Percentiles rank a stretch among this genome's conserved stretches.
phyloP scores from a whole-genome alignment of 1,140 invertebrate species.

The Pseudomyrmex gracilis region DNA sequence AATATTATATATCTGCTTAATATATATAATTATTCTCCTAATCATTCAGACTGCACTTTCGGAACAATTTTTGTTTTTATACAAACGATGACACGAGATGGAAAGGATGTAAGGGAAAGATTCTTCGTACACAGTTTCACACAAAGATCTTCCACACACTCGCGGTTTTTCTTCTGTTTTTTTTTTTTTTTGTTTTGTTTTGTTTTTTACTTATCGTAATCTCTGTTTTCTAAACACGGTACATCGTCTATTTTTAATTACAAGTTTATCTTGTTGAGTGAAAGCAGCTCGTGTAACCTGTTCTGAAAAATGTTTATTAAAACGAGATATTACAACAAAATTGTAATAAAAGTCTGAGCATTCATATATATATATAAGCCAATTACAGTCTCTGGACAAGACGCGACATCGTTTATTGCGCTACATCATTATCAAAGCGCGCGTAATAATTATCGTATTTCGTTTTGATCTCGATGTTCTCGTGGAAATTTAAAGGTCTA shows the following conservation, averaged over 20 bases:
- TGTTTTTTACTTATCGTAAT: constrained; percentile 29
- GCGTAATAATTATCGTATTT: constrained; percentile 23
- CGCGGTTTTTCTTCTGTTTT: neutral
- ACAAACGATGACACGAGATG: constrained; percentile 64
- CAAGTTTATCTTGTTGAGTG: constrained; percentile 40
- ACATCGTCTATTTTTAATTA: constrained; percentile 32
- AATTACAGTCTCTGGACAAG: constrained; percentile 57
- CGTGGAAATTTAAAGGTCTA: constrained; percentile 54
- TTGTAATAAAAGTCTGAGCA: constrained; percentile 61
- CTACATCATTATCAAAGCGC: constrained; percentile 19
- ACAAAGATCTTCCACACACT: constrained; percentile 48
- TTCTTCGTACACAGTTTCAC: constrained; percentile 48
- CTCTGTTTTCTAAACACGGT: constrained; percentile 12
- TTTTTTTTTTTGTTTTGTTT: neutral
- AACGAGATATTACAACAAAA: constrained; percentile 63
- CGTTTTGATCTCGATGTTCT: constrained; percentile 32
- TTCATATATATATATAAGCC: constrained; percentile 48
- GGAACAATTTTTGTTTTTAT: constrained; percentile 77
- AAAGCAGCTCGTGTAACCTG: constrained; percentile 49
- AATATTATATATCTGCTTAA: constrained; percentile 45
- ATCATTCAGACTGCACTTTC: constrained; percentile 74
- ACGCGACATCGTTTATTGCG: constrained; percentile 30
- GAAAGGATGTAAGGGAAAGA: constrained; percentile 56
- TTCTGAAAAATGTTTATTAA: constrained; percentile 64
- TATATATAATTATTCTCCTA: constrained; percentile 66